These are phyloP conservation scores for Aphrophora alni DNA, from an alignment of 2,888 invertebrate species.

Conservation along the genomic window DNA sequence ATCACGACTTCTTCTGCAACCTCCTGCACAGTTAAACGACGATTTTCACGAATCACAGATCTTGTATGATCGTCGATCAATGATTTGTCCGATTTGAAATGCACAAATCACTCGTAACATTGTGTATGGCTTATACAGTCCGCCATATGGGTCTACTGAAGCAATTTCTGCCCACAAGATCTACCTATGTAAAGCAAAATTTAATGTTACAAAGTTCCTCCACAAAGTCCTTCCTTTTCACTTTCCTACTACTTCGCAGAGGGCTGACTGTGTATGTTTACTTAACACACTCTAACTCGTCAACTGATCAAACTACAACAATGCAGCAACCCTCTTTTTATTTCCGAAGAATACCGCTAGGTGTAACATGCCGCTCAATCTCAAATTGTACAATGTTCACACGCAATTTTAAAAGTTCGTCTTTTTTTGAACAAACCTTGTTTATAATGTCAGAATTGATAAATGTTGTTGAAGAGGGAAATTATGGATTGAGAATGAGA, in stretches of 20 bases:
- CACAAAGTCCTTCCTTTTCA: too few relatives aligned
- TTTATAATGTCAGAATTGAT: too few relatives aligned
- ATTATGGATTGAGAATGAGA: too few relatives aligned
- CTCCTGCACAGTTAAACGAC: too few relatives aligned
- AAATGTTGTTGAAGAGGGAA: too few relatives aligned
- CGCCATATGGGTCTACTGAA: background rate
- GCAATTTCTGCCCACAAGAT: background rate
- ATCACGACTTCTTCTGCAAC: background rate
- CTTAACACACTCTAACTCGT: background rate
- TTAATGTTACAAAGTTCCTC: background rate
- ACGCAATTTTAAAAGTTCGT: conserved; percentile 3
- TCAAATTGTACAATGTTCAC: background rate
- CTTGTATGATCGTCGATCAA: too few relatives aligned
- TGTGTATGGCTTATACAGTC: too few relatives aligned
- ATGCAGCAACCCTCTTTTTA: background rate
- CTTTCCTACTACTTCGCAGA: too few relatives aligned
- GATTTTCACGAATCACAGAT: too few relatives aligned
- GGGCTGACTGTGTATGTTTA: background rate
- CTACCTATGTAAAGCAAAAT: background rate
- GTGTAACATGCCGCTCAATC: background rate
- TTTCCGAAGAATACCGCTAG: background rate
- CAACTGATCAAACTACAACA: conserved; percentile 4
- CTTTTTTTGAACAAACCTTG: too few relatives aligned
- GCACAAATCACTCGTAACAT: too few relatives aligned
- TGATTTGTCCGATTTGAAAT: background rate